Conservation (phyloP, 2,113 vertebrate species). For the Turnix velox region DNA sequence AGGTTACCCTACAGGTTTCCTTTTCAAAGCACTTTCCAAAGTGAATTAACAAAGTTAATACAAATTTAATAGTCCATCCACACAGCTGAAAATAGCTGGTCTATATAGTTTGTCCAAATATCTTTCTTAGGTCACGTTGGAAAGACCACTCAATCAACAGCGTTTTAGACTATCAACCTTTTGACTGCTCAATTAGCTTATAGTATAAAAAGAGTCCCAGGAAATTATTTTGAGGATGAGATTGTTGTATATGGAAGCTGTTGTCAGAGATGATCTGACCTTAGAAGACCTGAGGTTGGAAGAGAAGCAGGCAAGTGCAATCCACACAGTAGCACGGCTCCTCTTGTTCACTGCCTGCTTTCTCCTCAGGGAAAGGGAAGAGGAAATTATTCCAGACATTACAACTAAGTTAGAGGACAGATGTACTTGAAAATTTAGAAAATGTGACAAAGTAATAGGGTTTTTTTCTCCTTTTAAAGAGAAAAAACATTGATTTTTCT, state of each 20-base stretch:
- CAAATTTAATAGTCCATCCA: background rate
- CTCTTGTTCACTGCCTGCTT: fast-evolving
- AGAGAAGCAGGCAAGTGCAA: background rate
- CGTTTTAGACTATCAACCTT: background rate
- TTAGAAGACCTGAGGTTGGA: background rate
- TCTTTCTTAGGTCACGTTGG: background rate
- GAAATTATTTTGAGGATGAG: background rate
- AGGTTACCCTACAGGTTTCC: conserved; percentile 3
- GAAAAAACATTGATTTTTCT: background rate
- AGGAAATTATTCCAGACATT: background rate
- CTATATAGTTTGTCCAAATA: background rate
- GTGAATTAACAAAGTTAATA: conserved; percentile 3
- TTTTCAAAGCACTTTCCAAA: background rate
- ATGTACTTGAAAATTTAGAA: background rate
- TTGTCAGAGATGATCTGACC: background rate
- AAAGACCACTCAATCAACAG: background rate
- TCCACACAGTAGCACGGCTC: background rate
- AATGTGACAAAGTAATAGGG: background rate
- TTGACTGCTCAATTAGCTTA: background rate
- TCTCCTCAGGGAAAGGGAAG: background rate
- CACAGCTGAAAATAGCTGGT: background rate
- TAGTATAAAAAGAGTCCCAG: background rate
- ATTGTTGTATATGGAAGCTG: background rate
- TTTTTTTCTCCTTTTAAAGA: background rate
- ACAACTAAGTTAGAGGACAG: background rate